Evolutionary conservation across 2,113 vertebrate genomes (phyloP).

Genomic region (Centropus unirufus): DNA sequence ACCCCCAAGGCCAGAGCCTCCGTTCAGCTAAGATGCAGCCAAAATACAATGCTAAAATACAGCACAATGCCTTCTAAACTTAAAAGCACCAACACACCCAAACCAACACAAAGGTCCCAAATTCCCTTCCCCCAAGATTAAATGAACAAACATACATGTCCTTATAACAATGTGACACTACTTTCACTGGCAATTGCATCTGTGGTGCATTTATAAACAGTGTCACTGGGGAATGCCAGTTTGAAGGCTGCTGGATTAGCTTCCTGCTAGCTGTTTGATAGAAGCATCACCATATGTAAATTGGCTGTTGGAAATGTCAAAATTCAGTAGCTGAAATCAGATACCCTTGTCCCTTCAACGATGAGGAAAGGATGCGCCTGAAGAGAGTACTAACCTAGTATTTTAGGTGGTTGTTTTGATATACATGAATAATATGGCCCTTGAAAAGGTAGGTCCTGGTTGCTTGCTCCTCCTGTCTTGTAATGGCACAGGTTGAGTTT

Average conservation of each 20-base stretch:
- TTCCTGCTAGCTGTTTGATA: not conserved
- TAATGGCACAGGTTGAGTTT: not conserved
- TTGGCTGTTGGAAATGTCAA: not conserved
- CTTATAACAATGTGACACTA: no score
- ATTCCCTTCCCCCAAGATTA: no score
- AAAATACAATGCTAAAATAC: no score
- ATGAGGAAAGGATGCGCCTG: not conserved
- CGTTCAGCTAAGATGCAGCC: no score
- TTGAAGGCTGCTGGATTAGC: not conserved
- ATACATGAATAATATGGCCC: not conserved
- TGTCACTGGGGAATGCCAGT: not conserved
- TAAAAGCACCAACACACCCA: no score
- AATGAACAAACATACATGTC: no score
- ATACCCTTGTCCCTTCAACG: not conserved
- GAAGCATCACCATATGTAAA: not conserved
- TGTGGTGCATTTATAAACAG: fast-evolving
- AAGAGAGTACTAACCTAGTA: not conserved
- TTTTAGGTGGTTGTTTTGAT: not conserved
- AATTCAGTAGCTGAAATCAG: not conserved
- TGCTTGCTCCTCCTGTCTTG: not conserved
- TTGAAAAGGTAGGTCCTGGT: not conserved
- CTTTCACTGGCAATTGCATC: not conserved
- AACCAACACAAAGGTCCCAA: no score
- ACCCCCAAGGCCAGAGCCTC: no score
- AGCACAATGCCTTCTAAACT: no score